Evolutionary conservation across 2,888 invertebrate species (phyloP).

Genomic region (Leucozona laternaria): DNA sequence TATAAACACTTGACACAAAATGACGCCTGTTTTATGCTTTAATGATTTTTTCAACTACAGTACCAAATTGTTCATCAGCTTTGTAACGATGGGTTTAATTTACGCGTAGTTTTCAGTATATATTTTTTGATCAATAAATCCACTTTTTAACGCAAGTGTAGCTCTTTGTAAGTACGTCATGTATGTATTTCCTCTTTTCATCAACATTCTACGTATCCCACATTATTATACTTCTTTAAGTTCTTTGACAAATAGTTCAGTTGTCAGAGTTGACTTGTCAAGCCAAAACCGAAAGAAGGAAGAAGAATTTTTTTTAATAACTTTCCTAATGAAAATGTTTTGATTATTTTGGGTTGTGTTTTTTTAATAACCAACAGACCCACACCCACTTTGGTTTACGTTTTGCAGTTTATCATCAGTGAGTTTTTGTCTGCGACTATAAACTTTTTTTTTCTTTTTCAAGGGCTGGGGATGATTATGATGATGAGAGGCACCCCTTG

Average conservation of each 20-base stretch:
- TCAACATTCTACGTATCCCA: constrained; percentile 1
- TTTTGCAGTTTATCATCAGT: constrained; percentile 44
- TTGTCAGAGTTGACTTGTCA: constrained; percentile 35
- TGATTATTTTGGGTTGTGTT: constrained; percentile 41
- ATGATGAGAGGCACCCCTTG: constrained; percentile 20
- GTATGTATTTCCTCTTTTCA: constrained; percentile 44
- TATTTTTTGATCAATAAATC: no score
- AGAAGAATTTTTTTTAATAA: constrained; percentile 22
- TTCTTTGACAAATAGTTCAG: constrained; percentile 37
- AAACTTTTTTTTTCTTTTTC: constrained; percentile 19
- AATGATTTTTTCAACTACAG: no score
- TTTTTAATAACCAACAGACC: constrained; percentile 44
- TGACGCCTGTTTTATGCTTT: no score
- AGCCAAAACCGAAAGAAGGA: constrained; percentile 34
- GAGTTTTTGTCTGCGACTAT: constrained; percentile 22
- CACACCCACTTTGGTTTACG: constrained; percentile 49
- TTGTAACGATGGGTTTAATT: no score
- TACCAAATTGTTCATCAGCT: no score
- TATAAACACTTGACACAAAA: no score
- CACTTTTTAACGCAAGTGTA: constrained; percentile 59
- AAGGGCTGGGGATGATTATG: constrained; percentile 47
- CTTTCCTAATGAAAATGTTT: constrained; percentile 58
- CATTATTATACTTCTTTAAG: background rate
- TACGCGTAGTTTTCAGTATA: no score
- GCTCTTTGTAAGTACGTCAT: constrained; percentile 6